Conservation (phyloP, 1,140 invertebrate species). For the Oscheius sp. region DNA sequence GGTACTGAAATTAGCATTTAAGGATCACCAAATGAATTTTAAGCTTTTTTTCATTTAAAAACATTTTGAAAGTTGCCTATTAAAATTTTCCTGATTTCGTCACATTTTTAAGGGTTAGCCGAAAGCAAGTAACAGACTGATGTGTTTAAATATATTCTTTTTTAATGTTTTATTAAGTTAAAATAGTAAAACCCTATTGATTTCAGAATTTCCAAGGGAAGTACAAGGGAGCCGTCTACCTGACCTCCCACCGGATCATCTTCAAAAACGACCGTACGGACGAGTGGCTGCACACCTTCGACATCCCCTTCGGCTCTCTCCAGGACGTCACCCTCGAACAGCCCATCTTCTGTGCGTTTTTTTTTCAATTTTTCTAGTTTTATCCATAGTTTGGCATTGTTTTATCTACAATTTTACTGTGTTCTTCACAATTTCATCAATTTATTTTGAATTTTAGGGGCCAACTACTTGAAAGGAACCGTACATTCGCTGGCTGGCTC, state of each 20-base stretch:
- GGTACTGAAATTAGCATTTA: no score
- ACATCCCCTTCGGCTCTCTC: slow-evolving; percentile 85
- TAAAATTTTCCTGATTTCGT: no score
- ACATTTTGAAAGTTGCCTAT: neutral
- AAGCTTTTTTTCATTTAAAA: neutral
- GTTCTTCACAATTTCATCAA: neutral
- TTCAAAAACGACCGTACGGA: slow-evolving; percentile 69
- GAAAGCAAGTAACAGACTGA: no score
- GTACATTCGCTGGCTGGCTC: slow-evolving; percentile 85
- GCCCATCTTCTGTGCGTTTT: slow-evolving; percentile 77
- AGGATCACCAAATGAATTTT: no score
- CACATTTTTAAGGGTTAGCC: no score
- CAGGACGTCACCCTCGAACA: slow-evolving; percentile 88
- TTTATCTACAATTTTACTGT: neutral
- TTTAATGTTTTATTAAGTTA: neutral
- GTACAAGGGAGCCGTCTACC: slow-evolving; percentile 22
- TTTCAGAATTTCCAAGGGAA: slow-evolving; percentile 4
- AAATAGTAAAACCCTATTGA: neutral
- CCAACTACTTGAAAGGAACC: slow-evolving; percentile 93
- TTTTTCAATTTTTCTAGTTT: neutral
- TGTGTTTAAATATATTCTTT: neutral
- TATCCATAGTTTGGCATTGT: neutral
- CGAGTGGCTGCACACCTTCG: slow-evolving; percentile 79
- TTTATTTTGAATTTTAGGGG: slow-evolving; percentile 59
- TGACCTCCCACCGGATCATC: slow-evolving; percentile 58